Base-by-base conservation (phyloP, 2,113 vertebrate genomes). In the Gasterosteus aculeatus region DNA sequence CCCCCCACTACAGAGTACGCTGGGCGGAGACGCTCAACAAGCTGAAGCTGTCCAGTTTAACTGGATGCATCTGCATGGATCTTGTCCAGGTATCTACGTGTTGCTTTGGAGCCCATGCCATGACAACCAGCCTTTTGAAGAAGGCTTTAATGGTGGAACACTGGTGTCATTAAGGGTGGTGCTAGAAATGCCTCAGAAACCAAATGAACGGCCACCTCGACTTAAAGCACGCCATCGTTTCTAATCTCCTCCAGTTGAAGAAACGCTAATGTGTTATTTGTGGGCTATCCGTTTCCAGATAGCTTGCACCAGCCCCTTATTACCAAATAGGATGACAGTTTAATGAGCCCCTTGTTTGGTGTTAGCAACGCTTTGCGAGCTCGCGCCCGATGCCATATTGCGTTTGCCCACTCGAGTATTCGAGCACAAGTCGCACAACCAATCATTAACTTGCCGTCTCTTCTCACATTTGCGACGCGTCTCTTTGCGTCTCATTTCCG, bases 341-440 rank as follows among this genome's bases (percentile, higher is more conserved):
- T 93, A 94, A 93, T 93, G 85, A 92, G 86, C 78, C 86, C 89
- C 85, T 88, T 76, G 81, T 85, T 82, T 72, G 62, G 86, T 91
- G 89, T 92, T 90, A 81, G 84, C 75, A 72, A 70, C 86, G 76
- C 88, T 81, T 84, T 85, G 85, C 84, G 81, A 88, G 86, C 81
- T 73, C 75, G 71, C 31, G 66, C 78, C 78, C 80, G 72, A 82
- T 88, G 84, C 87, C 85, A 82, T 86, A 86, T 86, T 83, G 87
- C 78, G 73, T 56, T 76, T 85, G 47, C 84, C 88, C 90, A 89
- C 89, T 90, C 85, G 80, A 81, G 82, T 77, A 77, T 85, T 91
- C 86, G 64, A 87, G 87, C 77, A 26, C 22, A 65, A 44, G 49
- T 54, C n/a, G n/a, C 72, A 81, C 74, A 92, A 85, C 86, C 89